Evolutionary conservation across 2,888 invertebrate species (phyloP).

Genomic region (Nomada fabriciana): DNA sequence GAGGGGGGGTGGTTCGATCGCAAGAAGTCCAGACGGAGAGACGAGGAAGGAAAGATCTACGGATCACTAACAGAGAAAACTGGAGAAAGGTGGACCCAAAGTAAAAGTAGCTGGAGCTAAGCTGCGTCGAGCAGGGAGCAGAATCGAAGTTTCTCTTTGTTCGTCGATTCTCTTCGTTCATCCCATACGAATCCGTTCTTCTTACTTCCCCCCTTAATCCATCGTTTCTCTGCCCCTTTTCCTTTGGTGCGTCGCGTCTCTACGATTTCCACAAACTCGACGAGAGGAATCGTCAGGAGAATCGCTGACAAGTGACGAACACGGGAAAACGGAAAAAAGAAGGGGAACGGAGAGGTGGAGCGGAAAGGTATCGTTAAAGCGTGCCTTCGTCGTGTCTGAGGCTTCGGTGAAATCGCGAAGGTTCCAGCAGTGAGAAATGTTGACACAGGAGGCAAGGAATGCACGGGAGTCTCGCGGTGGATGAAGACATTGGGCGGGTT

Average conservation of each 20-base stretch:
- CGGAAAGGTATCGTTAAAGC: conserved; percentile 6
- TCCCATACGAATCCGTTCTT: conserved; percentile 26
- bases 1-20: not conserved
- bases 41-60: conserved; percentile 12
- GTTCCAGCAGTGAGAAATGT: conserved; percentile 45
- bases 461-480: conserved; percentile 18
- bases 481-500: conserved; percentile 41
- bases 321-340: not conserved
- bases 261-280: conserved; percentile 30
- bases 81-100: conserved; percentile 12
- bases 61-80: conserved; percentile 3
- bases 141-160: conserved; percentile 54
- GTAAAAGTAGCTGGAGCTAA: conserved; percentile 44
- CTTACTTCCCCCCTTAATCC: conserved; percentile 24
- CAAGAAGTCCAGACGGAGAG: not conserved
- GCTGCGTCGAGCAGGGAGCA: conserved; percentile 40
- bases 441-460: conserved; percentile 24
- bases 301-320: conserved; percentile 15
- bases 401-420: conserved; percentile 34
- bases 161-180: conserved; percentile 21
- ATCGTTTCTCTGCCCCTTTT: conserved; percentile 34
- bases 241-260: not conserved
- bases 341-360: not conserved
- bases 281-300: conserved; percentile 31
- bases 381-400: not conserved